These are phyloP conservation scores for Aspidapion aeneum DNA, from an alignment of 2,888 invertebrate genomes.

Conservation along the genomic window DNA sequence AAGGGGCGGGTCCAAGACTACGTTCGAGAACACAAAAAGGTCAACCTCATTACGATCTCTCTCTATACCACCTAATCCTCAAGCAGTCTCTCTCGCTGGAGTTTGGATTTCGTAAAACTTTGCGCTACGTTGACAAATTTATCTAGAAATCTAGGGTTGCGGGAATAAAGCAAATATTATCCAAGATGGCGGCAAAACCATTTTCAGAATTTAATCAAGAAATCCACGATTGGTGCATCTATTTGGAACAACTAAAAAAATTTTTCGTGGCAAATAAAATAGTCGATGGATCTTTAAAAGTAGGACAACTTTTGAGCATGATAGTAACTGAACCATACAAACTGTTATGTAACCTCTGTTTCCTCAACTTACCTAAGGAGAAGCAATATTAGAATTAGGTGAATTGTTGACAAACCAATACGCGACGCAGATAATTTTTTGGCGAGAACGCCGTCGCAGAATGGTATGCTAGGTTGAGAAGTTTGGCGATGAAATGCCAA, in stretches of 20 bases:
- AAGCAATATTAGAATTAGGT: not conserved
- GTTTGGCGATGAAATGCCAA: not conserved
- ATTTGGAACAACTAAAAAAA: not conserved
- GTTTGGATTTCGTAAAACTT: too few relatives aligned
- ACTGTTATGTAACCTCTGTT: not conserved
- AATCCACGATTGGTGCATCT: not conserved
- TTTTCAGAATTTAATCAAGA: not conserved
- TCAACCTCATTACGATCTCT: too few relatives aligned
- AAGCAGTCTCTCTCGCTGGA: too few relatives aligned
- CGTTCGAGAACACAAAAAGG: too few relatives aligned
- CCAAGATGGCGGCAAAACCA: not conserved
- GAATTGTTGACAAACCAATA: not conserved
- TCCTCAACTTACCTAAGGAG: not conserved
- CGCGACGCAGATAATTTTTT: not conserved
- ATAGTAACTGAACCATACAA: not conserved
- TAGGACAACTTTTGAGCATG: not conserved
- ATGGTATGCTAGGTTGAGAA: not conserved
- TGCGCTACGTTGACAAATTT: too few relatives aligned
- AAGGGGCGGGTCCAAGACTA: too few relatives aligned
- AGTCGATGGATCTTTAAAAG: not conserved
- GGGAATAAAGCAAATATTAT: too few relatives aligned
- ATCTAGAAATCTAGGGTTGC: too few relatives aligned
- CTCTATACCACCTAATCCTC: too few relatives aligned
- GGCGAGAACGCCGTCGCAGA: not conserved
- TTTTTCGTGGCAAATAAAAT: not conserved